phyloP scores from a whole-genome alignment of 2,888 invertebrate species.

The Tubulanus polymorphus region DNA sequence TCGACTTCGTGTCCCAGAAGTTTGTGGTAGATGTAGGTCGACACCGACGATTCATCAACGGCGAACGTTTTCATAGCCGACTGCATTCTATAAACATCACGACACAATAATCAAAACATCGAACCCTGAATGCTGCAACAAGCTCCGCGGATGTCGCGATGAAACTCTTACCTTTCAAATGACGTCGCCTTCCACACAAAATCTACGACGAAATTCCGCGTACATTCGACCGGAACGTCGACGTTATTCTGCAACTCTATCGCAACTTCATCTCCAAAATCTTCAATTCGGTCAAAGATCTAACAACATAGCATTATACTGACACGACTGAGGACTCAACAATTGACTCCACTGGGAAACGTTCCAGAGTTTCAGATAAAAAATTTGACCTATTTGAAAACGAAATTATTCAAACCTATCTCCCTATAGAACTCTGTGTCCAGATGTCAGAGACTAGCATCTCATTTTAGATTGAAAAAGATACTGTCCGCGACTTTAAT shows the following conservation, averaged over 20 bases:
- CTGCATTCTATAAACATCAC: slow-evolving; percentile 78
- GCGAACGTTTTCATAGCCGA: slow-evolving; percentile 90
- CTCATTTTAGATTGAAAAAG: slow-evolving; percentile 24
- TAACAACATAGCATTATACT: too few species aligned
- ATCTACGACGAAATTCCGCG: slow-evolving; percentile 94
- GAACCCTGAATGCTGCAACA: background rate
- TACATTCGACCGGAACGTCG: slow-evolving; percentile 89
- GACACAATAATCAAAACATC: too few species aligned
- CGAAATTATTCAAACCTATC: too few species aligned
- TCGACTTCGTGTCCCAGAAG: slow-evolving; percentile 76
- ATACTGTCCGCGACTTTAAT: slow-evolving; percentile 66
- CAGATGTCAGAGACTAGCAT: too few species aligned
- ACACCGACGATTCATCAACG: slow-evolving; percentile 92
- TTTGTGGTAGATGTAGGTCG: slow-evolving; percentile 95
- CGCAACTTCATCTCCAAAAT: slow-evolving; percentile 97
- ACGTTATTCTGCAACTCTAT: slow-evolving; percentile 89
- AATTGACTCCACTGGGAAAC: too few species aligned
- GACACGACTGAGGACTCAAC: too few species aligned
- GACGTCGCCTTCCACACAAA: slow-evolving; percentile 99
- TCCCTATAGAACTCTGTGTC: too few species aligned
- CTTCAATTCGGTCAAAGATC: slow-evolving; percentile 34
- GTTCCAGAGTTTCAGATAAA: too few species aligned
- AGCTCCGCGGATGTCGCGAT: background rate
- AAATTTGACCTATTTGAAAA: too few species aligned
- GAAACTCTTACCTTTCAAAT: slow-evolving; percentile 73